Evolutionary conservation across 30 jellyfish, hydroid and myxozoan genomes (phyloP), one percentile per base, ranked within the genome.

Genomic region (Morbakka virulenta): DNA sequence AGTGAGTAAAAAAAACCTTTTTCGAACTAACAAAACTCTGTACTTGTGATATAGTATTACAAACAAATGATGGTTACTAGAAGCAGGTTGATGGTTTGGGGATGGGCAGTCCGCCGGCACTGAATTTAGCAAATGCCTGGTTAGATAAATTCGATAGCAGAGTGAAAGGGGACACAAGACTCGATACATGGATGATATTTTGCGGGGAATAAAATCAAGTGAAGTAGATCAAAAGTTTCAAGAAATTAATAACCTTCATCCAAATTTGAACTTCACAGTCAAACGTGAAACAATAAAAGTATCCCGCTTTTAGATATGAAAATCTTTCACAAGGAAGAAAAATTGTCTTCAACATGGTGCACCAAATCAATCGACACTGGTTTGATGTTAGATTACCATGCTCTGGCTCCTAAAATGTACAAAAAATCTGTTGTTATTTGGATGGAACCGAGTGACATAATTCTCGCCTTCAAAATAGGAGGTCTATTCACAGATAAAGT

Each of bases 81-180:
- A n/a, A n/a, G n/a, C n/a, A n/a, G n/a, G n/a, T n/a, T n/a, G 61
- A 9, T 12, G 61, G 61, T 9, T 47, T 53, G 25, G 69, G 31
- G 25, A 53, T 53, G 77, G 77, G 77, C 65, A 64, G 84, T 53
- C 84, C 82, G 13, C 84, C 84, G 27, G 84, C 84, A 9, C 82
- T 57, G 61, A 72, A 47, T 52, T 53, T 72, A n/a, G 84, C 84
- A 75, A 69, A 69, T 23, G 75, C 25, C 31, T 71, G 83, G 83
- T 27, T 71, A 48, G 50, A 76, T 21, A 71, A 50, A 71, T 71
- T 71, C 50, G 83, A 71, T 22, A 35, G 41, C 77, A 35, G 21
- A 50, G 25, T 71, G 30, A 71, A 48, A 71, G 80, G 66, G 13
- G 83, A 71, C 2, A 76, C 79, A 25, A 4, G 23, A 22, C 83